Base-by-base conservation (phyloP, 1,140 invertebrate species). In the Bombus soroeensis region DNA sequence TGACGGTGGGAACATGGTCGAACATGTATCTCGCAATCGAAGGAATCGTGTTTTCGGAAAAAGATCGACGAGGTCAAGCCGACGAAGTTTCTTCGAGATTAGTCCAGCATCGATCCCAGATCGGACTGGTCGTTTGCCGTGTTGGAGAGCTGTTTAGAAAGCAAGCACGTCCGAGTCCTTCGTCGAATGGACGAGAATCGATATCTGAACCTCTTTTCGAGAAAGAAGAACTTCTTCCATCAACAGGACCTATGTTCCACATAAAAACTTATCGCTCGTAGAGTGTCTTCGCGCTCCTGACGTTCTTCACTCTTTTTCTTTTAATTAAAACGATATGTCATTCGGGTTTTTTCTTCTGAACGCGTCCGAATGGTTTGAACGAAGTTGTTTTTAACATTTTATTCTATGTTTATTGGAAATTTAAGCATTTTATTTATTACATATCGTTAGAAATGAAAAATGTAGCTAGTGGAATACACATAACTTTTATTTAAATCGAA, bases 61-160 rank as follows among this genome's bases (percentile, higher is more conserved):
- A 71, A 39, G 32, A 41, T 80, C 43, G n/a, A 15, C 28, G 25
- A 28, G 57, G 74, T 39, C 47, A 53, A 18, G 6, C 5, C 72
- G 72, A 47, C 37, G 64, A 84, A 81, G 81, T 37, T 87, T 90
- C 68, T 43, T 68, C 28, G 74, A 89, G 88, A 90, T 89, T 87
- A 88, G 89, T 80, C 85, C 64, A 66, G 70, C 47, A 76, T 76
- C 66, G 62, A 77, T 84, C 43, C 70, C 13, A 53, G 79, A 77
- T 53, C 76, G 57, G 47, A 41, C 34, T 53, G 81, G 43, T 78
- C 74, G 81, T 83, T 84, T 79, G 81, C 83, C 83, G 62, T 73
- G 37, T 28, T 72, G 18, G 59, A 43, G 57, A 85, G 59, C 85
- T 87, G 86, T 89, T 90, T 89, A 89, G 85, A 89, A 87, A 87